Conservation (phyloP, 2,888 invertebrate genomes). For the Campaea margaritaria region DNA sequence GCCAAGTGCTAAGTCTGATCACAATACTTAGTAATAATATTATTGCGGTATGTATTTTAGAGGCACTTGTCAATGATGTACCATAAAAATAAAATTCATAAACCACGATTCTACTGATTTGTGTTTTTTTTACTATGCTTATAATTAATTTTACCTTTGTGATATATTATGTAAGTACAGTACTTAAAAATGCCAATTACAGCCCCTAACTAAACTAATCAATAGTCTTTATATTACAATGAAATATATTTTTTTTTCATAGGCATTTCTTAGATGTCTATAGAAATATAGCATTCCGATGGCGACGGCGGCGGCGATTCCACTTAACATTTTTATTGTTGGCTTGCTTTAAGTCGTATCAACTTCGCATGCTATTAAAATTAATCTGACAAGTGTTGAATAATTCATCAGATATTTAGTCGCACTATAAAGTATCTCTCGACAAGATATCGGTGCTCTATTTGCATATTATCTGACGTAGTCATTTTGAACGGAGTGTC, state of each 20-base stretch:
- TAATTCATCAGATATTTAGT: slow-evolving; percentile 69
- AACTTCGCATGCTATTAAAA: slow-evolving; percentile 61
- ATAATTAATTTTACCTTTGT: no score
- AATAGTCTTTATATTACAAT: no score
- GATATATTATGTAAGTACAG: no score
- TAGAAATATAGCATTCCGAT: slow-evolving; percentile 15
- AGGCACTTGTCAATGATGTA: no score
- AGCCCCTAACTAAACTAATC: no score
- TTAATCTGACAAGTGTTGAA: slow-evolving; percentile 66
- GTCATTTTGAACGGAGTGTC: slow-evolving; percentile 51
- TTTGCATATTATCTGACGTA: slow-evolving; percentile 71
- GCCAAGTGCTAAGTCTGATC: no score
- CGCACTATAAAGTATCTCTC: slow-evolving; percentile 30
- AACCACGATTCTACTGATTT: no score
- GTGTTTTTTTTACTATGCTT: no score
- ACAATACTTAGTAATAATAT: no score
- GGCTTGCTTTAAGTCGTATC: slow-evolving; percentile 47
- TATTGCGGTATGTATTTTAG: no score
- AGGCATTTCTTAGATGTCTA: slow-evolving; percentile 17
- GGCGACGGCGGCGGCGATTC: slow-evolving; percentile 6
- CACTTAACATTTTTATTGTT: slow-evolving; percentile 43
- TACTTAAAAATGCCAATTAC: no score
- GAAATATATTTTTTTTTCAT: not conserved
- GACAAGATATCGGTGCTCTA: slow-evolving; percentile 56
- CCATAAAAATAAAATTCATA: no score